These are phyloP conservation scores for Cynoglossus semilaevis DNA, from an alignment of 2,113 vertebrate species.

Conservation along the genomic window DNA sequence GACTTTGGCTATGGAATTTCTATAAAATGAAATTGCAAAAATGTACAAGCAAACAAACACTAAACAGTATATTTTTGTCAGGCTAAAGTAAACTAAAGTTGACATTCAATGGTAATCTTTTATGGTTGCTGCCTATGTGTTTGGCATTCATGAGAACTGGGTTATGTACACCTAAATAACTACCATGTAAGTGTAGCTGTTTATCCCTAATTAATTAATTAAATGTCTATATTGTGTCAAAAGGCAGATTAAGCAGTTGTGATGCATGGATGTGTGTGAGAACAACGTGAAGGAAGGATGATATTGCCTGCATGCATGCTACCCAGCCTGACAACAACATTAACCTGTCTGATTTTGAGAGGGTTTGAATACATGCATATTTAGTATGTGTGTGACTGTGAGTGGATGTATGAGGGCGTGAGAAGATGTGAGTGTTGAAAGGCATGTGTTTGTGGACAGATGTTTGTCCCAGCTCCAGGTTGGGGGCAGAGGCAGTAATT, in stretches of 20 bases:
- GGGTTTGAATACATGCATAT: conserved; percentile 58
- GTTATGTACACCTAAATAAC: not conserved
- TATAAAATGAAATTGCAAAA: too few relatives aligned
- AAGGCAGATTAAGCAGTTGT: conserved; percentile 12
- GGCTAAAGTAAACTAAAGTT: too few relatives aligned
- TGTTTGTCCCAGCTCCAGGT: conserved; percentile 51
- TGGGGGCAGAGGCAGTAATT: conserved; percentile 53
- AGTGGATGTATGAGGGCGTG: conserved; percentile 17
- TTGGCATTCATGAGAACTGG: too few relatives aligned
- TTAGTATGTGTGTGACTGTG: conserved; percentile 11
- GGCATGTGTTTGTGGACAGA: conserved; percentile 55
- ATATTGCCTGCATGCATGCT: conserved; percentile 74
- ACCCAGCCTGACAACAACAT: conserved; percentile 62
- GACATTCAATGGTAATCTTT: too few relatives aligned
- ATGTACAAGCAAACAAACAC: too few relatives aligned
- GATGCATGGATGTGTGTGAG: conserved; percentile 19
- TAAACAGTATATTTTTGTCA: too few relatives aligned
- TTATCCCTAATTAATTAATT: conserved; percentile 18
- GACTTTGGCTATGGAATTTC: too few relatives aligned
- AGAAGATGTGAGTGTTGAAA: conserved; percentile 20
- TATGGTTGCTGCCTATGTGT: too few relatives aligned
- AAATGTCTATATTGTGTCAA: conserved; percentile 11
- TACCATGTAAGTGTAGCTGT: conserved; percentile 5
- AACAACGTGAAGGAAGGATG: conserved; percentile 32
- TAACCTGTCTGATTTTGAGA: conserved; percentile 58